Base-by-base conservation (phyloP, 1,140 invertebrate species). In the Aphelenchoides besseyi region DNA sequence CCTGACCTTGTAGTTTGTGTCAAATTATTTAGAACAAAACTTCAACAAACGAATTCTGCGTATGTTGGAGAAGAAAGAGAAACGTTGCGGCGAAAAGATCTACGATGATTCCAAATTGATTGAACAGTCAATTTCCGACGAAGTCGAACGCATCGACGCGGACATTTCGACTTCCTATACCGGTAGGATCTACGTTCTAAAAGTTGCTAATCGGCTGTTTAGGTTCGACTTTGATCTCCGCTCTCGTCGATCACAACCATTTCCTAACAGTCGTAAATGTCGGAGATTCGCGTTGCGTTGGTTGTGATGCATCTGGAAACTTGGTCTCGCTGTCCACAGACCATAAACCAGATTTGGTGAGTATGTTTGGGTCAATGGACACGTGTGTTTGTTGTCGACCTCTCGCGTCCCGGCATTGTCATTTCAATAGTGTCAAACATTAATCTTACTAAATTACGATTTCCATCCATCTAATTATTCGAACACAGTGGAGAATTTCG, bases 281-380 rank as follows among this genome's bases (percentile, higher is more conserved):
- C 33, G 94, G 94, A 5, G 94, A 97, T 85, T 96, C 94, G 0
- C 87, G 94, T 77, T 94, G 92, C 37, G 93, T 97, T 0, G 92
- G 96, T 89, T 95, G 92, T 86, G 92, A 95, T 86, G 88, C 88
- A 48, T 90, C 91, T 83, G 93, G 93, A n/a, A 92, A 91, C 85
- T 91, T 90, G 3, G 92, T 96, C 74, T 93, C 93, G 57, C 87
- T 97, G 8, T 96, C 94, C 12, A 94, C 94, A 86, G 94, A 97
- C 85, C 94, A 97, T 81, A 97, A 97, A 87, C 94, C 94, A 29
- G 92, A 95, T 85, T 18, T 32, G 57, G 41, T 66, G 26, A n/a
- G 57, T 53, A 18, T 18, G n/a, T 68, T n/a, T 28, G 2, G 12
- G n/a, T n/a, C n/a, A n/a, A n/a, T n/a, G n/a, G n/a, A n/a, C n/a